Percentiles rank a stretch among this genome's conserved stretches.
Conservation (phyloP, 2,113 vertebrate genomes). For the Struthio camelus region DNA sequence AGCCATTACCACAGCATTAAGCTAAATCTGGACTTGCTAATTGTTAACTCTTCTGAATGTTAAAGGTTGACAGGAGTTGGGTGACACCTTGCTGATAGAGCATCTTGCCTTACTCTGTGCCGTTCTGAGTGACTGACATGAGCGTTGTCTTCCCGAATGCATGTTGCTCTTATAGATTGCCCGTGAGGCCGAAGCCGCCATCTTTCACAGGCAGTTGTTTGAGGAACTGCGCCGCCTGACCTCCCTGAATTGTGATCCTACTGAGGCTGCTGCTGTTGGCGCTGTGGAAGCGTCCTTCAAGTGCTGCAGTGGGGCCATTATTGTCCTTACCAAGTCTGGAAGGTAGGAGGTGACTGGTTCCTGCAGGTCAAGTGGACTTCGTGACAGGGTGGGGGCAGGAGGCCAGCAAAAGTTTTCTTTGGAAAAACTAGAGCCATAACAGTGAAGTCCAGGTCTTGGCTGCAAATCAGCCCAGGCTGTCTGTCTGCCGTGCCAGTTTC, state of each 20-base stretch:
- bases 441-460: not conserved
- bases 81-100: not conserved
- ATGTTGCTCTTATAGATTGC: slow-evolving; percentile 88
- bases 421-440: not conserved
- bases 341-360: slow-evolving; percentile 85
- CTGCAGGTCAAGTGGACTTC: not conserved
- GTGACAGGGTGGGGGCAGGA: slow-evolving; percentile 5
- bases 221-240: slow-evolving; percentile 94
- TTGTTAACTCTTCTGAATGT: not conserved
- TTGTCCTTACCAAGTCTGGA: slow-evolving; percentile 96
- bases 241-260: slow-evolving; percentile 94
- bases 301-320: slow-evolving; percentile 95
- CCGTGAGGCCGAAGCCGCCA: slow-evolving; percentile 97
- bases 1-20: fast-evolving
- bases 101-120: not conserved
- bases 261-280: slow-evolving; percentile 91
- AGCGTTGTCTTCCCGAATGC: slow-evolving; percentile 66
- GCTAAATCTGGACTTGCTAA: not conserved
- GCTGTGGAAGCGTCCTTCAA: slow-evolving; percentile 98
- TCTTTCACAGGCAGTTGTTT: slow-evolving; percentile 97
- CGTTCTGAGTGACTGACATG: slow-evolving; percentile 32
- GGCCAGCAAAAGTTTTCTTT: not conserved
- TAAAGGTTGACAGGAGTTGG: not conserved
- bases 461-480: not conserved
- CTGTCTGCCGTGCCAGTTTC: not conserved